phyloP scores from a whole-genome alignment of 1,140 invertebrate species.

The Eriosoma lanigerum region DNA sequence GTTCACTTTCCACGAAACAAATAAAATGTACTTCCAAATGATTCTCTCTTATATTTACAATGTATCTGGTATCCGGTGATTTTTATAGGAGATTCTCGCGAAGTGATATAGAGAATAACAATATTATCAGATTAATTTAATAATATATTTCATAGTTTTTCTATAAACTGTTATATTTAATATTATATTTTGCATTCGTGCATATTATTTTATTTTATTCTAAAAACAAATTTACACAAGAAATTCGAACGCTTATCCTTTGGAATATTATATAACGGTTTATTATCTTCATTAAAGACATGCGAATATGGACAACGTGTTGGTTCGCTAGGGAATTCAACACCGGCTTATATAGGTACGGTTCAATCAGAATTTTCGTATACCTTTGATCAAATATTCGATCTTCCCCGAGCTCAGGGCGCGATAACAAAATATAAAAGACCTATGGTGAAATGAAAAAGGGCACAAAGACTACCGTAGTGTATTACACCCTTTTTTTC shows the following conservation, averaged over 20 bases:
- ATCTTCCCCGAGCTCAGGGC: background rate
- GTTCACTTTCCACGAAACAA: too few relatives aligned
- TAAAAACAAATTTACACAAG: background rate
- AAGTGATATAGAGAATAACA: too few relatives aligned
- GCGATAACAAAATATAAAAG: conserved; percentile 32
- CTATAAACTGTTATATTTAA: too few relatives aligned
- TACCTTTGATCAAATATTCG: conserved; percentile 48
- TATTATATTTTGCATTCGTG: background rate
- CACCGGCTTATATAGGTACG: background rate
- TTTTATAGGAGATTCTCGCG: too few relatives aligned
- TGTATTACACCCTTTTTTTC: conserved; percentile 7
- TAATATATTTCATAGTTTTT: too few relatives aligned
- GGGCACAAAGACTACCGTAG: conserved; percentile 24
- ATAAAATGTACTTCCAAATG: too few relatives aligned
- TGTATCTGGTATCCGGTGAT: too few relatives aligned
- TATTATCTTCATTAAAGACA: background rate
- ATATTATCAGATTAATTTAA: too few relatives aligned
- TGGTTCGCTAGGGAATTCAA: conserved; percentile 16
- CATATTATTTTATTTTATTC: background rate
- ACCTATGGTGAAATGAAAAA: background rate
- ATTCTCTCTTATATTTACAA: too few relatives aligned
- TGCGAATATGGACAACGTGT: background rate
- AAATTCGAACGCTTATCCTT: background rate
- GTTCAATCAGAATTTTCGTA: conserved; percentile 38
- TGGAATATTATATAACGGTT: background rate